These are phyloP conservation scores for Clivina fossor DNA, from an alignment of 2,888 invertebrate species.

Conservation along the genomic window DNA sequence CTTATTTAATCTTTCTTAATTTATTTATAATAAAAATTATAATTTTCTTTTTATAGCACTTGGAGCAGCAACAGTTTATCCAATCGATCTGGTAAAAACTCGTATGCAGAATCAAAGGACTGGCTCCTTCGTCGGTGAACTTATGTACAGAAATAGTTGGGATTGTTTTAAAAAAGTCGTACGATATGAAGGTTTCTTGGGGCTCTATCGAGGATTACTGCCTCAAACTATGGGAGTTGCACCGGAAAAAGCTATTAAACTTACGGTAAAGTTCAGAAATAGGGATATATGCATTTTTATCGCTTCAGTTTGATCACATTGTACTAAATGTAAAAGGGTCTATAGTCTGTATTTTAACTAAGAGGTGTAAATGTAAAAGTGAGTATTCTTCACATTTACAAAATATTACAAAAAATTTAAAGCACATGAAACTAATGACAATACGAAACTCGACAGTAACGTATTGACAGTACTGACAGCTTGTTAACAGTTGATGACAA, in stretches of 20 bases:
- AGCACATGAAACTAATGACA: too few species aligned
- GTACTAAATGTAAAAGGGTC: too few species aligned
- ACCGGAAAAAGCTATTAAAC: slow-evolving; percentile 98
- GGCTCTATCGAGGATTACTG: slow-evolving; percentile 88
- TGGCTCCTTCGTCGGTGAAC: slow-evolving; percentile 93
- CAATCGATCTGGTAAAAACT: slow-evolving; percentile 98
- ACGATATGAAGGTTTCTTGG: slow-evolving; percentile 82
- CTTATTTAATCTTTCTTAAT: not conserved
- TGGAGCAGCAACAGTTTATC: slow-evolving; percentile 98
- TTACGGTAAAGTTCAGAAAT: slow-evolving; percentile 88
- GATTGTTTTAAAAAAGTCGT: slow-evolving; percentile 96
- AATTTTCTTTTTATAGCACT: slow-evolving; percentile 68
- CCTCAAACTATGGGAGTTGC: slow-evolving; percentile 98
- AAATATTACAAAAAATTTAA: too few species aligned
- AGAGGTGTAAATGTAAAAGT: too few species aligned
- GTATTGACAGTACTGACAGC: too few species aligned
- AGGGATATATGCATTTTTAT: too few species aligned
- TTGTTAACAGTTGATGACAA: too few species aligned
- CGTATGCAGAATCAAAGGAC: slow-evolving; percentile 98
- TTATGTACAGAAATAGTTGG: slow-evolving; percentile 93
- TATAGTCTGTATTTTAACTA: too few species aligned
- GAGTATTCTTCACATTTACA: too few species aligned
- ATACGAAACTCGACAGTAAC: too few species aligned
- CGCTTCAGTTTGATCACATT: too few species aligned
- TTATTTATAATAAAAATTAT: not conserved